Evolutionary conservation across 2,113 vertebrate species (phyloP).

Genomic region (Calyptommatus sinebrachiatus): DNA sequence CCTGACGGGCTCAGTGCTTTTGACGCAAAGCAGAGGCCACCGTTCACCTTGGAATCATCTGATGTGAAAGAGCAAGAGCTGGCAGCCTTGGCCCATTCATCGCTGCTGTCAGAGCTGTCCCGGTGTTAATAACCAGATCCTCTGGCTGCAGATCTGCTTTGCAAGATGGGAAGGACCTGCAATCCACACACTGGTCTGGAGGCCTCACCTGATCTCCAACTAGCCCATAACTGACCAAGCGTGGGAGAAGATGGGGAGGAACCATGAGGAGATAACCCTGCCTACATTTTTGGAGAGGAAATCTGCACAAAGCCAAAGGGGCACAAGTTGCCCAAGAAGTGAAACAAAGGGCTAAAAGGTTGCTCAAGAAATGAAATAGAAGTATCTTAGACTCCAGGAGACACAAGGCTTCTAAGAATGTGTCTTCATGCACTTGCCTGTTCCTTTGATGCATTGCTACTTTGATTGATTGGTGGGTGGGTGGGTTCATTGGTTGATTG

Average conservation of each 20-base stretch:
- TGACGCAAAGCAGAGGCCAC: constrained; percentile 10
- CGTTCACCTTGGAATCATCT: background rate
- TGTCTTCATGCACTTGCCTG: background rate
- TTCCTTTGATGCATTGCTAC: no score
- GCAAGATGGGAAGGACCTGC: background rate
- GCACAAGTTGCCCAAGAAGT: no score
- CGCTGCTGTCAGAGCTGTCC: background rate
- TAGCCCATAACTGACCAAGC: no score
- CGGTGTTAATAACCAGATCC: background rate
- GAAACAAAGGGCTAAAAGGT: no score
- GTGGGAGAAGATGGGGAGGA: no score
- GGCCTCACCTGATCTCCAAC: background rate
- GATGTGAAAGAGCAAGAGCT: background rate
- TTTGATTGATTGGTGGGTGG: no score
- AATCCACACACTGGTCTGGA: background rate
- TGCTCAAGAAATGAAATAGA: no score
- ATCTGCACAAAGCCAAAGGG: no score
- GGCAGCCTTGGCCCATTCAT: background rate
- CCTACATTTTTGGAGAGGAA: no score
- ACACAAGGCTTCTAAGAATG: no score
- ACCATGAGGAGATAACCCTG: background rate
- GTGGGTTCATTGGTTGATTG: no score
- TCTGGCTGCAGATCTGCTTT: background rate
- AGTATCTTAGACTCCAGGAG: no score
- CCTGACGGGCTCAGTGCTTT: background rate